Evolutionary conservation across 64 coral and sea anemone species (phyloP).

Genomic region (Pachyseris speciosa): DNA sequence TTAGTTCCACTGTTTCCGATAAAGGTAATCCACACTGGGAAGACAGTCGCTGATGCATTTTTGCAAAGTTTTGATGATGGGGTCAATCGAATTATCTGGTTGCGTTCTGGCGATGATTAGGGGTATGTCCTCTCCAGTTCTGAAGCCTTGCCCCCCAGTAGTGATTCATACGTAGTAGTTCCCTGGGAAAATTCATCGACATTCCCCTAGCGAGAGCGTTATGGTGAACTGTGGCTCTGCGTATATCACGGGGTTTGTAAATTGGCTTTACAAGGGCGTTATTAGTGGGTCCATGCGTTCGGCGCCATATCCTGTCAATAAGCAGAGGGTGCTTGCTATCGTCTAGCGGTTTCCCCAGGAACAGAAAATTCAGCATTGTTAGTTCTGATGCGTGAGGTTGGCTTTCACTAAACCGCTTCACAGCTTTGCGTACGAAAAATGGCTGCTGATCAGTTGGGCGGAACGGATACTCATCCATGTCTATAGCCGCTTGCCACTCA

Average conservation of each 20-base stretch:
- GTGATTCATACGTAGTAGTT: slow-evolving; percentile 66
- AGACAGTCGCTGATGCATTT: not conserved
- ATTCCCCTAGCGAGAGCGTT: slow-evolving; percentile 15
- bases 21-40: not conserved
- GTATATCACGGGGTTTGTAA: slow-evolving; percentile 57
- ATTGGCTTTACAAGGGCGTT: slow-evolving; percentile 85
- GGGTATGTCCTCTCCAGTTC: slow-evolving; percentile 77
- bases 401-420: not conserved
- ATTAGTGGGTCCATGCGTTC: slow-evolving; percentile 63
- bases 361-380: slow-evolving; percentile 78
- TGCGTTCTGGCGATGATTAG: slow-evolving; percentile 59
- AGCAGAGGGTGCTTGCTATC: slow-evolving; percentile 42
- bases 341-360: slow-evolving; percentile 82
- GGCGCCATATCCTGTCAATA: slow-evolving; percentile 60
- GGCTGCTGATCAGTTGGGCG: slow-evolving; percentile 58
- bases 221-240: slow-evolving; percentile 48
- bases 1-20: slow-evolving; percentile 22
- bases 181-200: not conserved
- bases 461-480: slow-evolving; percentile 92
- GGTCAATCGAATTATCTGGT: slow-evolving; percentile 29
- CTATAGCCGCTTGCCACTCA: slow-evolving; percentile 71
- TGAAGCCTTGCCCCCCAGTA: slow-evolving; percentile 77
- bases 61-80: not conserved
- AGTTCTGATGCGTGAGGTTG: slow-evolving; percentile 56
- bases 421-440: slow-evolving; percentile 52